A percentile compares a stretch with the other conserved stretches of the same genome.
Evolutionary conservation across 37 sponge, comb jelly and placozoan genomes (phyloP).

Genomic region (Bolinopsis microptera): DNA sequence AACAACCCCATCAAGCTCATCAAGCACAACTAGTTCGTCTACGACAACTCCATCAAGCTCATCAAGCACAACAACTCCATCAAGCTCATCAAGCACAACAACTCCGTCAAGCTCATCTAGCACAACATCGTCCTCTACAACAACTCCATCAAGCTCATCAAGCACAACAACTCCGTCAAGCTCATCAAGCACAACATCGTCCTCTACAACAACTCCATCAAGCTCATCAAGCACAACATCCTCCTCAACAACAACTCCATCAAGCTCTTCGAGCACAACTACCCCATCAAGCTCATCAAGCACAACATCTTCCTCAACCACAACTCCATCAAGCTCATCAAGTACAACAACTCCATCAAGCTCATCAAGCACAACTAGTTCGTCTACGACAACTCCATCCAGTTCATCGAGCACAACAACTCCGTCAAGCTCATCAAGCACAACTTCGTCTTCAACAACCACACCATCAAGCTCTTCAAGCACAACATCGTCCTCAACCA

Average conservation of each 20-base stretch:
- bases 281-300: neutral
- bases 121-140: neutral
- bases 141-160: neutral
- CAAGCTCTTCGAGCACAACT: neutral
- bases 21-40: neutral
- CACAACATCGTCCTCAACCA: neutral
- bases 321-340: neutral
- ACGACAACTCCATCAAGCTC: neutral
- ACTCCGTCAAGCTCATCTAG: neutral
- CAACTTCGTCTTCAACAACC: neutral
- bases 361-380: neutral
- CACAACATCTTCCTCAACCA: neutral
- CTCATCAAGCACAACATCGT: neutral
- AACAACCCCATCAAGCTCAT: neutral
- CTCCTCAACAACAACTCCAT: neutral
- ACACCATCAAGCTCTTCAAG: neutral
- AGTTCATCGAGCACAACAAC: neutral
- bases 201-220: neutral
- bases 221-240: neutral
- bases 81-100: neutral
- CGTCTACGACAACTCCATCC: neutral
- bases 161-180: neutral
- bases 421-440: neutral
- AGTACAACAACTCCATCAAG: neutral
- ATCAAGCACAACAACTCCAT: neutral